A percentile compares a stretch with the other conserved stretches of the same genome.
phyloP scores from a whole-genome alignment of 2,888 invertebrate species.

The Melolontha melolontha region DNA sequence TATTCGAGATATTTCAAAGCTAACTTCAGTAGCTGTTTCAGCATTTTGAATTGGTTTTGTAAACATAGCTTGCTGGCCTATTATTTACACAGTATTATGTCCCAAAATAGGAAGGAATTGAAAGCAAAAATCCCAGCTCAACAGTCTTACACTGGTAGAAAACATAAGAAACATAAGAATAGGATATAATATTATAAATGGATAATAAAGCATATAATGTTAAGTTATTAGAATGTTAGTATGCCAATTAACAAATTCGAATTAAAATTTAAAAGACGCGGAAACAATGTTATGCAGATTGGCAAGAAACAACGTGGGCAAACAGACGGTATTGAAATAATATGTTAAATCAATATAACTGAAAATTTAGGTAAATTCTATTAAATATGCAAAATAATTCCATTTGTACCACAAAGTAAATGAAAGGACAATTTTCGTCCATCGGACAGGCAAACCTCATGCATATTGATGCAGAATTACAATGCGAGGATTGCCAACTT shows the following conservation, averaged over 20 bases:
- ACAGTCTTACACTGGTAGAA: too few species aligned
- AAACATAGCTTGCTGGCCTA: too few species aligned
- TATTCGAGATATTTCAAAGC: too few species aligned
- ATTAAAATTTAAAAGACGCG: background rate
- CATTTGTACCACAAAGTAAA: constrained; percentile 45
- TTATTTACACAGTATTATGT: too few species aligned
- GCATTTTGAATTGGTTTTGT: too few species aligned
- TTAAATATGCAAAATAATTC: constrained; percentile 46
- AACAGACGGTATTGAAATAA: constrained; percentile 28
- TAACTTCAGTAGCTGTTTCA: too few species aligned
- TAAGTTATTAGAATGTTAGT: background rate
- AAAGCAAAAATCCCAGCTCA: too few species aligned
- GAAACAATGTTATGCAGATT: constrained; percentile 15
- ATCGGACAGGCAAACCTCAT: constrained; percentile 53
- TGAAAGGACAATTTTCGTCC: constrained; percentile 52
- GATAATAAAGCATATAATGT: too few species aligned
- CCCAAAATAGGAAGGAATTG: too few species aligned
- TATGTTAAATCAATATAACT: constrained; percentile 38
- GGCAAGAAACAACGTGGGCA: constrained; percentile 9
- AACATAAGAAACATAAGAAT: too few species aligned
- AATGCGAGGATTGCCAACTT: constrained; percentile 53
- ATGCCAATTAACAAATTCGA: constrained; percentile 1
- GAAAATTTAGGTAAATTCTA: constrained; percentile 42
- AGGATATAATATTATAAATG: too few species aligned
- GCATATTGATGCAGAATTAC: constrained; percentile 57